Evolutionary conservation across 2,888 invertebrate species (phyloP).

Genomic region (Strigamia transsilvanica): DNA sequence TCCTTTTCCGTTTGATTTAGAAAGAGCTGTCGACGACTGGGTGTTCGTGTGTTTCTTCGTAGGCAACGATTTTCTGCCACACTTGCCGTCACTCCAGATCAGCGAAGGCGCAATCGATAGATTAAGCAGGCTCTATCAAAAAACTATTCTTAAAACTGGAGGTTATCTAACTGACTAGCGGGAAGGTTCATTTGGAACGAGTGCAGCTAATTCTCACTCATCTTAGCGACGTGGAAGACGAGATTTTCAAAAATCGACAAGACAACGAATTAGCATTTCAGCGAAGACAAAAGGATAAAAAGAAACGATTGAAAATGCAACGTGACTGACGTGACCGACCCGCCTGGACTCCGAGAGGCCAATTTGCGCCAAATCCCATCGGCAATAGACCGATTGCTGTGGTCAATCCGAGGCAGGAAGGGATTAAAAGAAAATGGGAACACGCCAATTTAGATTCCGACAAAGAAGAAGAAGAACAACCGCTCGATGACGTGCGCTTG

Average conservation of each 20-base stretch:
- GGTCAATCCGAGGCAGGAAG: neutral
- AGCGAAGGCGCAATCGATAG: conserved; percentile 96
- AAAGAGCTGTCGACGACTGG: conserved; percentile 97
- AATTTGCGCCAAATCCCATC: conserved; percentile 74
- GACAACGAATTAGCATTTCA: conserved; percentile 71
- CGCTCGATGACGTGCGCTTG: conserved; percentile 86
- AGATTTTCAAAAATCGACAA: conserved; percentile 93
- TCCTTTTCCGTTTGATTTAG: conserved; percentile 94
- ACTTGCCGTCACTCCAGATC: conserved; percentile 97
- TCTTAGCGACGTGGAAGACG: conserved; percentile 92
- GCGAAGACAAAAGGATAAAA: conserved; percentile 40
- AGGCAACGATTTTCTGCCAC: conserved; percentile 98
- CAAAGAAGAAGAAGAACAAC: conserved; percentile 80
- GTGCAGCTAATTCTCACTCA: conserved; percentile 95
- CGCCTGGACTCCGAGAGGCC: conserved; percentile 76
- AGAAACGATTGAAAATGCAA: conserved; percentile 45
- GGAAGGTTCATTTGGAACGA: conserved; percentile 88
- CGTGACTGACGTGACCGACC: conserved; percentile 66
- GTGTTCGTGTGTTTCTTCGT: conserved; percentile 99
- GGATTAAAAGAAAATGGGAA: neutral
- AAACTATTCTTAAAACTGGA: conserved; percentile 90
- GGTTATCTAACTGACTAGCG: conserved; percentile 95
- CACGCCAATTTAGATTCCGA: conserved; percentile 65
- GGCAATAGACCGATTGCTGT: neutral
- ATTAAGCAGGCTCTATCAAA: conserved; percentile 91